These are phyloP conservation scores for Mormyrus iriodes DNA, from an alignment of 2,113 vertebrate species.

Conservation along the genomic window DNA sequence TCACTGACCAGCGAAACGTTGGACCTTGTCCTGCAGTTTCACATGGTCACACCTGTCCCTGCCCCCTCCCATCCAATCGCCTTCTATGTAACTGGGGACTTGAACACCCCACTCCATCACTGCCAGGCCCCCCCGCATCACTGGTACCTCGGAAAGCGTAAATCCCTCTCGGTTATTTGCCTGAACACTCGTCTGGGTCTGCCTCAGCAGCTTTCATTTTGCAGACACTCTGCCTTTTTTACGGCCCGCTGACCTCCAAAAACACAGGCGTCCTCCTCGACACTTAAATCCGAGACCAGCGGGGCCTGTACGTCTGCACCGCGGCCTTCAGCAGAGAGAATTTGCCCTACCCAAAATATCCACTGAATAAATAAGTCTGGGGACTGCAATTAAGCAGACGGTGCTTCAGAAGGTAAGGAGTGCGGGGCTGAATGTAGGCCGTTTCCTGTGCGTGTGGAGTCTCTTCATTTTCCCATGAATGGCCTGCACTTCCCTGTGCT, in stretches of 20 bases:
- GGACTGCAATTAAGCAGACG: background rate
- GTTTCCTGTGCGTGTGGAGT: background rate
- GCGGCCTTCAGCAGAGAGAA: background rate
- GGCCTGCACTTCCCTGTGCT: background rate
- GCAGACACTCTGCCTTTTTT: constrained; percentile 30
- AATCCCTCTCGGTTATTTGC: constrained; percentile 16
- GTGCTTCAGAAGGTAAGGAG: background rate
- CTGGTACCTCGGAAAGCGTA: background rate
- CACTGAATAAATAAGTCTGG: background rate
- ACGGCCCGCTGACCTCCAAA: constrained; percentile 14
- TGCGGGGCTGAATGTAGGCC: background rate
- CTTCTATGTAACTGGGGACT: background rate
- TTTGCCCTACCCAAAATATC: background rate
- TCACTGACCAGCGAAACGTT: background rate
- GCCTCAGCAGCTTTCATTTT: constrained; percentile 41
- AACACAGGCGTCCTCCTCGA: background rate
- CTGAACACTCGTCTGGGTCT: constrained; percentile 26
- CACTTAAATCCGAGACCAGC: background rate
- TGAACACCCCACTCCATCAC: background rate
- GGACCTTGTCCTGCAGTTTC: background rate
- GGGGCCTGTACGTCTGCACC: background rate
- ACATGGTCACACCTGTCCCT: background rate
- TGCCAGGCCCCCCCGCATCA: background rate
- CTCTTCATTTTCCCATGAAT: background rate
- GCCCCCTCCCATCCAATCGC: too few species aligned